Conservation (phyloP, 2,797 vertebrate genomes). For the Trichosurus vulpecula region DNA sequence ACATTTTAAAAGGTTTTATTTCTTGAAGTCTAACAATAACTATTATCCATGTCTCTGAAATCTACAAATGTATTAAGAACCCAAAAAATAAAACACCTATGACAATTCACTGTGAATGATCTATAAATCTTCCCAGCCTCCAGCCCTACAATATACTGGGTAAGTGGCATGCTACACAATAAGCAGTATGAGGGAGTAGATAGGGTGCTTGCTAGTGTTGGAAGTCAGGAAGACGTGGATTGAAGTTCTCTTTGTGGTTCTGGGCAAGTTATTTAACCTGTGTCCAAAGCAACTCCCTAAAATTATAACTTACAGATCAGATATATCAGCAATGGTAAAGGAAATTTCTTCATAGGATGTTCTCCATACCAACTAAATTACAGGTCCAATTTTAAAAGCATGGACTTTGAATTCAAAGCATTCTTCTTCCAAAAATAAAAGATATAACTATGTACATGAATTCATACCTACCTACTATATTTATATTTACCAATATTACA, state of each 20-base stretch:
- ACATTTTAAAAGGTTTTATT: constrained; percentile 24
- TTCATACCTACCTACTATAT: background rate
- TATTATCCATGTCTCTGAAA: background rate
- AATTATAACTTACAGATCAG: background rate
- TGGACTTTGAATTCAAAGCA: background rate
- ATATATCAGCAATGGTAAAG: background rate
- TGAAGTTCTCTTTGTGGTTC: background rate
- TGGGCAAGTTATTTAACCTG: background rate
- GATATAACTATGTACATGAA: background rate
- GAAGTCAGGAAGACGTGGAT: background rate
- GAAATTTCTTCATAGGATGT: background rate
- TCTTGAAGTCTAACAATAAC: constrained; percentile 16
- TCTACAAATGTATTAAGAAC: background rate
- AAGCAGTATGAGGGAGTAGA: background rate
- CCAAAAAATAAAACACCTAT: background rate
- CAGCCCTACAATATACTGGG: background rate
- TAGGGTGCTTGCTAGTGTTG: background rate
- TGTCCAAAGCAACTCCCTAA: background rate
- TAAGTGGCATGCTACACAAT: background rate
- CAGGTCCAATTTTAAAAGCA: background rate
- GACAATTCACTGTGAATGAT: background rate
- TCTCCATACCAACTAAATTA: background rate
- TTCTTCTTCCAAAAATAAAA: background rate
- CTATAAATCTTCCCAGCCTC: background rate
- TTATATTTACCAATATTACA: background rate